phyloP scores from a whole-genome alignment of 1,140 invertebrate species.

The Drosophila simulans region DNA sequence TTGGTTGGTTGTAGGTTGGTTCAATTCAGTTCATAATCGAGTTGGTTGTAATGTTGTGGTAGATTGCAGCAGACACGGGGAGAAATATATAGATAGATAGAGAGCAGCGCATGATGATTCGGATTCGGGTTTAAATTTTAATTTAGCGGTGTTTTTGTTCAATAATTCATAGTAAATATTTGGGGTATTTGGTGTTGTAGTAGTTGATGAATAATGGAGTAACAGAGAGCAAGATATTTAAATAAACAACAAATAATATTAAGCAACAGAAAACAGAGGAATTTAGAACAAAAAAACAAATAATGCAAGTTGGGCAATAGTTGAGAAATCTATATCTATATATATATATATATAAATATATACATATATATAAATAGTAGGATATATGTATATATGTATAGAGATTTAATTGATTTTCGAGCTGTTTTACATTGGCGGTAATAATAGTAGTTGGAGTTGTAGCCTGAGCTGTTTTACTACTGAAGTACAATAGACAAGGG shows the following conservation, averaged over 20 bases:
- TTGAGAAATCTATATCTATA: conserved; percentile 32
- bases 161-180: conserved; percentile 27
- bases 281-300: conserved; percentile 3
- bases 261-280: conserved; percentile 10
- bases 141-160: conserved; percentile 12
- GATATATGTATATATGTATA: conserved; percentile 20
- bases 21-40: conserved; percentile 36
- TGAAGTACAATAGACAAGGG: conserved; percentile 29
- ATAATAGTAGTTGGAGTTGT: conserved; percentile 35
- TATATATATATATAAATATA: background rate
- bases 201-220: conserved; percentile 52
- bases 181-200: conserved; percentile 33
- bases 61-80: conserved; percentile 47
- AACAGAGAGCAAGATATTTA: conserved; percentile 55
- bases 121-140: conserved; percentile 47
- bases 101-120: conserved; percentile 52
- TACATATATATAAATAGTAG: conserved; percentile 17
- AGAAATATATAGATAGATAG: conserved; percentile 43
- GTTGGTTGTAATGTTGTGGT: conserved; percentile 47
- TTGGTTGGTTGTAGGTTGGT: conserved; percentile 38
- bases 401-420: conserved; percentile 34
- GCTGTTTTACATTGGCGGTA: conserved; percentile 39
- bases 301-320: conserved; percentile 11
- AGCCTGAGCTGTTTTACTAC: conserved; percentile 10
- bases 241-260: conserved; percentile 53